Conservation (phyloP, 2,888 invertebrate genomes). For the Sicus ferrugineus region DNA sequence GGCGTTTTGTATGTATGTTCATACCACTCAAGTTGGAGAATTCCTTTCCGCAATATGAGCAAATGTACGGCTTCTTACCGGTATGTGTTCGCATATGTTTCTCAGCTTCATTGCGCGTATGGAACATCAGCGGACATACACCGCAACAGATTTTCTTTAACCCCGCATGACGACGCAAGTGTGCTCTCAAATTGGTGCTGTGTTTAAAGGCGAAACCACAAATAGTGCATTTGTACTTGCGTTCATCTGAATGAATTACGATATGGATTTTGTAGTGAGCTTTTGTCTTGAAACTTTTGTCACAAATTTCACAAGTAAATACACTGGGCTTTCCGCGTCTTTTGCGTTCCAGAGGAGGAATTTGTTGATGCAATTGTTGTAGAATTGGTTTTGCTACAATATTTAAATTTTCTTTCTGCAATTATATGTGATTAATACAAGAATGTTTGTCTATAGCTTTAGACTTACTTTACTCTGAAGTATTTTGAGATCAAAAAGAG, state of each 20-base stretch:
- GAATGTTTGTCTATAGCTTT: no score
- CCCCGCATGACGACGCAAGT: constrained; percentile 5
- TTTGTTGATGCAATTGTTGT: no score
- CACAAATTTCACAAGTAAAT: constrained; percentile 59
- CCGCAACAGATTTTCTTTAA: constrained; percentile 10
- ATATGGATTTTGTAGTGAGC: constrained; percentile 27
- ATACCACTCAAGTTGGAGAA: constrained; percentile 55
- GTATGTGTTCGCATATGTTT: constrained; percentile 16
- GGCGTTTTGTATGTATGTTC: constrained; percentile 6
- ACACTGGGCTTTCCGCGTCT: not conserved
- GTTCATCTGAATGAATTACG: constrained; percentile 30
- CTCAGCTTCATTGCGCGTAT: not conserved
- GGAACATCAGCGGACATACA: not conserved
- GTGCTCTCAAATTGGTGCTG: constrained; percentile 11
- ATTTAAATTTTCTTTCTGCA: no score
- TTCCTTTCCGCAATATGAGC: constrained; percentile 62
- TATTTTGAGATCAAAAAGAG: not conserved
- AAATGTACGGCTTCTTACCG: constrained; percentile 17
- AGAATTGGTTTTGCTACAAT: no score
- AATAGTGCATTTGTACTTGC: constrained; percentile 6
- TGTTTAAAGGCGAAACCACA: constrained; percentile 25
- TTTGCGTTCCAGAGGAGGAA: no score
- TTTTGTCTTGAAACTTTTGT: constrained; percentile 29
- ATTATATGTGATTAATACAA: no score
- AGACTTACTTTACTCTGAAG: not conserved